Evolutionary conservation across 2,113 vertebrate genomes (phyloP), one percentile per base, ranked within the genome.

Genomic region (Engraulis encrasicolus): DNA sequence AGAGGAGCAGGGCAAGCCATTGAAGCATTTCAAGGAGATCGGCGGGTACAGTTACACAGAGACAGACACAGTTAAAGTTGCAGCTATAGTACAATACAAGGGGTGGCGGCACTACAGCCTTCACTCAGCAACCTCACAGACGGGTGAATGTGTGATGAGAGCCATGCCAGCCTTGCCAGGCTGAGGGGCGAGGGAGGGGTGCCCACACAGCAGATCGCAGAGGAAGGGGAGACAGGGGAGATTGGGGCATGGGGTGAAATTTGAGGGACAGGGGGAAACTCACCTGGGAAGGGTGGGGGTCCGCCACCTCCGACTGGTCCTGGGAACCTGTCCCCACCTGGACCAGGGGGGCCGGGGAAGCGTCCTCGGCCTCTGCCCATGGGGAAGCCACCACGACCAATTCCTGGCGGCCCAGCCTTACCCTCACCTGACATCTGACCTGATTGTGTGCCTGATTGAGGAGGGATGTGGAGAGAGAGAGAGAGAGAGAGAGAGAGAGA

Each of bases 371-470:
- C 97, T 91, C 97, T 95, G 61, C 97, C 96, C 90, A 96, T 96
- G 79, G 97, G 97, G 90, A 99, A 99, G 82, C 97, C 95, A 83
- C 96, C 95, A 40, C 98, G 94, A 83, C 97, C 95, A 83, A 95
- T 93, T 81, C 98, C 97, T 71, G 98, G 98, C 81, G 98, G 98
- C 20, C 98, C 98, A 88, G 98, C 98, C 95, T 99, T 99, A 78
- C 98, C 98, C 94, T 99, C 98, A 20, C 98, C 98, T 82, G 98
- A 99, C 98, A 99, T 99, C 89, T 99, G 98, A n/a, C 98, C 98
- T 85, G 97, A 97, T 85, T 99, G 98, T 61, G 96, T 98, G 89
- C 97, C 98, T 99, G 93, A n/a, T n/a, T 49, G 91, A 85, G 89
- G 34, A n/a, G n/a, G n/a, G n/a, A n/a, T n/a, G n/a, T 37, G 19